phyloP scores from a whole-genome alignment of 2,797 vertebrate genomes.

The Margarornis squamiger region DNA sequence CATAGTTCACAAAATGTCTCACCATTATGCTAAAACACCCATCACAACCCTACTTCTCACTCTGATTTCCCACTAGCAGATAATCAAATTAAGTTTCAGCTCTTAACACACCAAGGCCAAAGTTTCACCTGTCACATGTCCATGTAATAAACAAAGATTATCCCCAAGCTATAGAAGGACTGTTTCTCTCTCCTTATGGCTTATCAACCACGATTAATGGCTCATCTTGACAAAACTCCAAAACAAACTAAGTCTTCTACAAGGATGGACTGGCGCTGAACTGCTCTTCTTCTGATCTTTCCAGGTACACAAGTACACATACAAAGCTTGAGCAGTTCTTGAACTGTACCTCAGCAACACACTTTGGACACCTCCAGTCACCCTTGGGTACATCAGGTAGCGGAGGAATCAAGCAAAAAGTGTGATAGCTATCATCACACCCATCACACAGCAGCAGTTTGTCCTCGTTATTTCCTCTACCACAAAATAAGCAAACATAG shows the following conservation, averaged over 20 bases:
- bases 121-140: not conserved
- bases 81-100: not conserved
- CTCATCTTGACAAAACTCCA: not conserved
- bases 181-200: not conserved
- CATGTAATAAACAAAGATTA: not conserved
- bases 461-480: constrained; percentile 96
- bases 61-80: not conserved
- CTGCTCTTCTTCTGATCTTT: not conserved
- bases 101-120: not conserved
- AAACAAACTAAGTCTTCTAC: not conserved
- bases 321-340: not conserved
- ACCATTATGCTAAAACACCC: not conserved
- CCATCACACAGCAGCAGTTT: constrained; percentile 94
- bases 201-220: not conserved
- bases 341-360: constrained; percentile 90
- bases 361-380: constrained; percentile 98
- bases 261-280: not conserved
- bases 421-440: constrained; percentile 99
- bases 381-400: constrained; percentile 96
- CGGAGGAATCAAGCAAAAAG: constrained; percentile 96
- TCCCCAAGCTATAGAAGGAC: not conserved
- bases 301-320: not conserved
- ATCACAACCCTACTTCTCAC: not conserved
- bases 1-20: not conserved
- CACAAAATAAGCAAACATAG: constrained; percentile 96